phyloP scores from a whole-genome alignment of 1,140 invertebrate genomes.

The Pseudomyrmex pallidus region DNA sequence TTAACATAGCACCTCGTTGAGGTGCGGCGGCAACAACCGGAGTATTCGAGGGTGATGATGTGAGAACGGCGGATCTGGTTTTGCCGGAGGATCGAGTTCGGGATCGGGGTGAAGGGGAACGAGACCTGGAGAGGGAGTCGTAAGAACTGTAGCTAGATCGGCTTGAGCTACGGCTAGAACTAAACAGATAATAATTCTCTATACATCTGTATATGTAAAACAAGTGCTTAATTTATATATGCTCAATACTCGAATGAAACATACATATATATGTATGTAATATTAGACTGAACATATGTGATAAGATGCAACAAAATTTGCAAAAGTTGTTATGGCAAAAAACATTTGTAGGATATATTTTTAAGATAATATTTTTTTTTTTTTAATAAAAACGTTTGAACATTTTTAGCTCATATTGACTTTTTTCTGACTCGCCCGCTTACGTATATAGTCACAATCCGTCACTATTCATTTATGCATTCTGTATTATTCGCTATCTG shows the following conservation, averaged over 20 bases:
- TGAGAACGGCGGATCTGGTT: conserved; percentile 79
- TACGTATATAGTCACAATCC: too few species aligned
- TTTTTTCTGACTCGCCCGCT: background rate
- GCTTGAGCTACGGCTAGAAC: conserved; percentile 85
- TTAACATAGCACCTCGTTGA: conserved; percentile 86
- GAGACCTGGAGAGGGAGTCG: conserved; percentile 86
- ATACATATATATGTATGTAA: background rate
- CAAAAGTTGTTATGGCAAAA: background rate
- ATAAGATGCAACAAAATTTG: too few species aligned
- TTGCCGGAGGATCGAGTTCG: conserved; percentile 79
- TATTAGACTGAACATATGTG: too few species aligned
- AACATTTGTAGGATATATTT: background rate
- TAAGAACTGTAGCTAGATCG: conserved; percentile 86
- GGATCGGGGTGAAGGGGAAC: conserved; percentile 85
- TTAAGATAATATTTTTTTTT: background rate
- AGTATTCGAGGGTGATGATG: conserved; percentile 68
- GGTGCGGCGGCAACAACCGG: conserved; percentile 70
- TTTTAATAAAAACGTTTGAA: background rate
- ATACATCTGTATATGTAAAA: conserved; percentile 22
- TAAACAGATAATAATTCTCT: conserved; percentile 77
- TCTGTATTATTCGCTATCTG: too few species aligned
- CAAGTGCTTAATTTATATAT: background rate
- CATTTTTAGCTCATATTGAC: background rate
- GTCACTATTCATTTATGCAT: too few species aligned
- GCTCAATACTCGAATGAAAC: background rate